Evolutionary conservation across 2,113 vertebrate genomes (phyloP), one percentile per base, ranked within the genome.

Genomic region (Phocoena phocoena): DNA sequence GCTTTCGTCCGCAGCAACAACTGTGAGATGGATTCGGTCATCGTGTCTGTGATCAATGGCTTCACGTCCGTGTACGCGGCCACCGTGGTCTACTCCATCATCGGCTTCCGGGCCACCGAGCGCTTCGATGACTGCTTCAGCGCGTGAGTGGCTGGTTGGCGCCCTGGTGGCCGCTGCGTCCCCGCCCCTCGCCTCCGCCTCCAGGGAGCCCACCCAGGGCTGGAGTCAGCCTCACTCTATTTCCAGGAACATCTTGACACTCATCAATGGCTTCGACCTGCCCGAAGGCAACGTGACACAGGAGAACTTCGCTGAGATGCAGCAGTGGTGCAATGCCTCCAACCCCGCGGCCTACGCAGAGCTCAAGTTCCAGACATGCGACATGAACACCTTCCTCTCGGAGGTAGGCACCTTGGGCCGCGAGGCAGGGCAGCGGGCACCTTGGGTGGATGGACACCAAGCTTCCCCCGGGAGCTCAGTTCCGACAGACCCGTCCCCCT

Each of bases 61-160:
- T 99, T 99, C 98, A 99, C 99, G 0, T 99, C 99, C 0, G 94
- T 99, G 80, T 99, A 99, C 5, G 99, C 99, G 0, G 99, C 99
- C 15, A 99, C 99, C 0, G 99, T 99, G 60, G 99, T 99, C 92
- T 99, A 99, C 79, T 99, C 99, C 93, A 99, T 99, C 98, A 99
- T 99, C 1, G 99, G 99, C 88, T 99, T 99, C 98, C 99, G 99
- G 5, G 99, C 99, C 95, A 99, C 99, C 0, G 95, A 99, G 84
- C 99, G 98, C 85, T 99, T 96, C 0, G 99, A 99, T 0, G 98
- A 98, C 62, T 99, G 99, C 68, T 76, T 99, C 25, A 93, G 84
- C 92, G 97, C 33, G 99, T 99, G 98, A 96, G 98, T 95, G 63
- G 1, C 60, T 36, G 2, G 13, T 0, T 7, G 67, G n/a, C 5